Evolutionary conservation across 2,797 vertebrate species (phyloP), one percentile per base, ranked within the genome.

Genomic region (Remorina albescens): DNA sequence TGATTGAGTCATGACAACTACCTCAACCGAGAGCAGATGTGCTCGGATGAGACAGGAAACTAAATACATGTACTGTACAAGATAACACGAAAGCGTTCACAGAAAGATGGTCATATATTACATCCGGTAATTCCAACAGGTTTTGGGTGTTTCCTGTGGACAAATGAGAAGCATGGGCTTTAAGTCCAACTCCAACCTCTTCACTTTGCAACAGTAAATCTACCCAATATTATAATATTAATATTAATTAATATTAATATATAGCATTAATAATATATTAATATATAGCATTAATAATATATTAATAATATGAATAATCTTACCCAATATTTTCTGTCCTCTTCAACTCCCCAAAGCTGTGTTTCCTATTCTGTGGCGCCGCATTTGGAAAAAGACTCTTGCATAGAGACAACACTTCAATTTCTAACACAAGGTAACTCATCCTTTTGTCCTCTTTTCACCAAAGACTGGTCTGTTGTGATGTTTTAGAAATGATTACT

Each of bases 11-110:
- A 53, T 39, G 53, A 74, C 57, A 67, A 85, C 69, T 76, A 71
- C 61, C 44, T 62, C 80, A 86, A 88, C 74, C 65, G 84, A 71
- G 30, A 71, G 30, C 56, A 72, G 57, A 59, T 42, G 74, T 42
- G 36, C 41, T 58, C 51, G 50, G 46, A 74, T 49, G 28, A 81
- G 50, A 51, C 26, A 32, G 50, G 39, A 32, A 64, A 3, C 26
- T 41, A 12, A 32, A 56, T 78, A 70, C 30, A 72, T 21, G 18
- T n/a, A 19, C 42, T 21, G 18, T n/a, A 19, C 42, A 16, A 41
- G 67, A 37, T 59, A 11, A 42, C 56, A 18, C n/a, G 3, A 55
- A 57, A 28, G 26, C 18, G 32, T 36, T 11, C 34, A 71, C 19
- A 60, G 26, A 34, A 30, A 71, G 71, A 51, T 67, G 37, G 21